Percentiles rank a stretch among this genome's conserved stretches.
Evolutionary conservation across 1,140 invertebrate genomes (phyloP).

Genomic region (Ceratosolen solmsi): DNA sequence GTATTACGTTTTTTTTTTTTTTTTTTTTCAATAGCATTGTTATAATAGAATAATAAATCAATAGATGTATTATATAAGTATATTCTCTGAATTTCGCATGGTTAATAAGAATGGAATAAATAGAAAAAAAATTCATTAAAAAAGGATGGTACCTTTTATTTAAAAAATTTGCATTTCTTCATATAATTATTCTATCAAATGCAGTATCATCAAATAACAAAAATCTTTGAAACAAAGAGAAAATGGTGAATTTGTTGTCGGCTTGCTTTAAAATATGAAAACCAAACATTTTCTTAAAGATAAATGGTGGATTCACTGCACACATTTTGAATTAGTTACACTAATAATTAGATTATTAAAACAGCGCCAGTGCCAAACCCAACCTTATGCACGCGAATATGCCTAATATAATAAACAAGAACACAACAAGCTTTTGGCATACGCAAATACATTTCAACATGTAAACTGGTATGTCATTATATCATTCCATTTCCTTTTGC

Average conservation of each 20-base stretch:
- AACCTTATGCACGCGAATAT: constrained; percentile 62
- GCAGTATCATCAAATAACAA: constrained; percentile 35
- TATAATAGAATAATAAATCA: constrained; percentile 20
- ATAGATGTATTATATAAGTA: constrained; percentile 27
- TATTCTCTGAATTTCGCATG: constrained; percentile 37
- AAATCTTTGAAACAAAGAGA: constrained; percentile 42
- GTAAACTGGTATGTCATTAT: constrained; percentile 69
- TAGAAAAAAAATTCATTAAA: constrained; percentile 44
- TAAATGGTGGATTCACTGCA: constrained; percentile 41
- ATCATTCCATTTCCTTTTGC: constrained; percentile 57
- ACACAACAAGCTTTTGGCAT: constrained; percentile 73
- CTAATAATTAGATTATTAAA: constrained; percentile 48
- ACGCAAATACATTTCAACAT: constrained; percentile 71
- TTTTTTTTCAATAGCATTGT: constrained; percentile 8
- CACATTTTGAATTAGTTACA: constrained; percentile 47
- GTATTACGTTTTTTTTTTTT: no score
- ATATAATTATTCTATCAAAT: constrained; percentile 48
- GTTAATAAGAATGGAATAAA: constrained; percentile 19
- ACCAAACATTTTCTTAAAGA: constrained; percentile 26
- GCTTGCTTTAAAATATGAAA: constrained; percentile 41
- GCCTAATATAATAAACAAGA: constrained; percentile 73
- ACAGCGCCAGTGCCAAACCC: constrained; percentile 57
- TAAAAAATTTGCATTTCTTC: constrained; percentile 38
- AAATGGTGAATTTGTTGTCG: constrained; percentile 34
- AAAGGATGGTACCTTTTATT: constrained; percentile 49